These are phyloP conservation scores for Rotaria sp. DNA, from an alignment of 2,888 invertebrate species.

Conservation along the genomic window DNA sequence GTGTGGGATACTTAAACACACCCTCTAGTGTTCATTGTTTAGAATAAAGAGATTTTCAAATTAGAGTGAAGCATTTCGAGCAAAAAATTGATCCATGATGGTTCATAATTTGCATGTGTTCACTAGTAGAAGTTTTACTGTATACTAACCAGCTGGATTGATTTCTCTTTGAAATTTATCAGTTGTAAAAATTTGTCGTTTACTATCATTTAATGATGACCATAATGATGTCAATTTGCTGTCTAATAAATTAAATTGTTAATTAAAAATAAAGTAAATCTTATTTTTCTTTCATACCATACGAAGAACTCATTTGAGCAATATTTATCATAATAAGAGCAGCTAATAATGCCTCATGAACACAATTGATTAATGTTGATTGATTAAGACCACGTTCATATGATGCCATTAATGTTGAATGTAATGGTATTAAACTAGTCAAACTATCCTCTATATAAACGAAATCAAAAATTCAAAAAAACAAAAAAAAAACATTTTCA, in stretches of 20 bases:
- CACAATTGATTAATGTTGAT: constrained; percentile 11
- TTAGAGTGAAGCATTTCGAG: too few species aligned
- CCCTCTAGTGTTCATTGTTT: too few species aligned
- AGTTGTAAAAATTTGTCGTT: constrained; percentile 34
- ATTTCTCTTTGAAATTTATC: constrained; percentile 35
- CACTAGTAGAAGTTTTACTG: too few species aligned
- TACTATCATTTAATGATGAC: constrained; percentile 28
- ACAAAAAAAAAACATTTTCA: too few species aligned
- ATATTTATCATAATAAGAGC: constrained; percentile 25
- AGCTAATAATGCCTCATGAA: constrained; percentile 35
- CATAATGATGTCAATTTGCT: neutral
- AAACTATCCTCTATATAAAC: neutral
- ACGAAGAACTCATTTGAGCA: neutral
- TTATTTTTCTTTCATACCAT: neutral
- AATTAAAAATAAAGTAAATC: neutral
- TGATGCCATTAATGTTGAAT: neutral
- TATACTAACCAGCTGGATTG: constrained; percentile 32
- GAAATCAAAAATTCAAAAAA: neutral
- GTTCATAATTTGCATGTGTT: too few species aligned
- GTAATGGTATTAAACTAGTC: neutral
- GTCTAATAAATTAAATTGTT: neutral
- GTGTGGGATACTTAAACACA: too few species aligned
- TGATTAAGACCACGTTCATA: constrained; percentile 28
- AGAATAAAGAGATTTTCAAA: too few species aligned
- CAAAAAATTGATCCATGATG: too few species aligned